A percentile compares a stretch with the other conserved stretches of the same genome.
Conservation (phyloP, 2,113 vertebrate species). For the Gopherus flavomarginatus region DNA sequence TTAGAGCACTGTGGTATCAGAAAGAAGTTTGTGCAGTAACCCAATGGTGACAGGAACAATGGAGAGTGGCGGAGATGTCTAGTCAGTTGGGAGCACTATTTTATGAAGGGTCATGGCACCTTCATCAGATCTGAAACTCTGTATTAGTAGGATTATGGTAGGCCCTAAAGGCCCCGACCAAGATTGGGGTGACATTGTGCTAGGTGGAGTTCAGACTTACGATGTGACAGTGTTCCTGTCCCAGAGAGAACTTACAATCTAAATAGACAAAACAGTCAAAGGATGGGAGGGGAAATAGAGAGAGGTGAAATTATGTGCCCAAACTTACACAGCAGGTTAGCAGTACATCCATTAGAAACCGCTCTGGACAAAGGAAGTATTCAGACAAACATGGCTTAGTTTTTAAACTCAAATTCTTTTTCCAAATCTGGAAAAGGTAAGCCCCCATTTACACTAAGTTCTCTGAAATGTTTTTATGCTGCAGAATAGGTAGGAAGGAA, state of each 20-base stretch:
- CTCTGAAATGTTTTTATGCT: not conserved
- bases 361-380: not conserved
- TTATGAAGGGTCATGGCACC: not conserved
- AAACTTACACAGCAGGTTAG: not conserved
- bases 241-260: not conserved
- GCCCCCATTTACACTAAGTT: not conserved
- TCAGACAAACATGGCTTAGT: not conserved
- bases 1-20: not conserved
- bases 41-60: not conserved
- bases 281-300: not conserved
- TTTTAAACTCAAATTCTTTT: not conserved
- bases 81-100: not conserved
- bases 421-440: not conserved
- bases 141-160: not conserved
- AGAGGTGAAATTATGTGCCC: accelerated
- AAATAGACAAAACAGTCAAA: not conserved
- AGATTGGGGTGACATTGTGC: not conserved
- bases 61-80: not conserved
- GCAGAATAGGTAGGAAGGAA: not conserved
- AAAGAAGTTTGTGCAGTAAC: not conserved
- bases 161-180: not conserved
- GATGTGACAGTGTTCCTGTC: not conserved
- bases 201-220: not conserved
- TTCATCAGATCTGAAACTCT: not conserved
- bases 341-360: not conserved